These are phyloP conservation scores for Drosophila simulans DNA, from an alignment of 1,140 invertebrate species.

Conservation along the genomic window DNA sequence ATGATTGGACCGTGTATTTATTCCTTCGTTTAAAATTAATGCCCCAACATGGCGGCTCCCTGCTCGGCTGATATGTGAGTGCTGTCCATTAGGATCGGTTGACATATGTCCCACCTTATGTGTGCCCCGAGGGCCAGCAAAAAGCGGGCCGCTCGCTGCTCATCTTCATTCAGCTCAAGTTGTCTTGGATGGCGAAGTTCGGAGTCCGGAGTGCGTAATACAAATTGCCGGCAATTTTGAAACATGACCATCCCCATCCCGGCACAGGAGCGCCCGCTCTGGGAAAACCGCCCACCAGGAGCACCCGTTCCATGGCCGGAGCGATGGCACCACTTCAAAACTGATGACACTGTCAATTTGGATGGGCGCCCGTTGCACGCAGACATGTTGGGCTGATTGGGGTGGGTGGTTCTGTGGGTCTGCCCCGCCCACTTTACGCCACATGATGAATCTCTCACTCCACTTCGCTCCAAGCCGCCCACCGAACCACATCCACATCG, in stretches of 20 bases:
- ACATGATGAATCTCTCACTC: constrained; percentile 15
- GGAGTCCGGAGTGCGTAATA: constrained; percentile 9
- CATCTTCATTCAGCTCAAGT: constrained; percentile 43
- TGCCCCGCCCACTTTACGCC: neutral
- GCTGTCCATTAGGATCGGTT: constrained; percentile 18
- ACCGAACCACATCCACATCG: neutral
- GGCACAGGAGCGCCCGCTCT: neutral
- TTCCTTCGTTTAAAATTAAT: constrained; percentile 8
- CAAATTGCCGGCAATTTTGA: constrained; percentile 54
- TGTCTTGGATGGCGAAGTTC: constrained; percentile 5
- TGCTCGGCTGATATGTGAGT: constrained; percentile 2
- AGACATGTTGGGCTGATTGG: neutral
- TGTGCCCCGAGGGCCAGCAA: neutral
- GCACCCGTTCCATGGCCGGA: constrained; percentile 10
- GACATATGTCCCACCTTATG: constrained; percentile 16
- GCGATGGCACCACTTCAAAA: constrained; percentile 61
- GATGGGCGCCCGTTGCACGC: constrained; percentile 26
- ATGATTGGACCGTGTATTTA: neutral
- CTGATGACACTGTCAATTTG: constrained; percentile 76
- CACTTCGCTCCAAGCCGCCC: neutral
- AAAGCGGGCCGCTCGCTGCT: neutral
- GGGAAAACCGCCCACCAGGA: constrained; percentile 5
- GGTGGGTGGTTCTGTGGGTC: neutral
- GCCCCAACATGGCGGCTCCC: neutral
- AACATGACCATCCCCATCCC: constrained; percentile 18